These are phyloP conservation scores for Endotricha flammealis DNA, from an alignment of 2,888 invertebrate genomes.

Conservation along the genomic window DNA sequence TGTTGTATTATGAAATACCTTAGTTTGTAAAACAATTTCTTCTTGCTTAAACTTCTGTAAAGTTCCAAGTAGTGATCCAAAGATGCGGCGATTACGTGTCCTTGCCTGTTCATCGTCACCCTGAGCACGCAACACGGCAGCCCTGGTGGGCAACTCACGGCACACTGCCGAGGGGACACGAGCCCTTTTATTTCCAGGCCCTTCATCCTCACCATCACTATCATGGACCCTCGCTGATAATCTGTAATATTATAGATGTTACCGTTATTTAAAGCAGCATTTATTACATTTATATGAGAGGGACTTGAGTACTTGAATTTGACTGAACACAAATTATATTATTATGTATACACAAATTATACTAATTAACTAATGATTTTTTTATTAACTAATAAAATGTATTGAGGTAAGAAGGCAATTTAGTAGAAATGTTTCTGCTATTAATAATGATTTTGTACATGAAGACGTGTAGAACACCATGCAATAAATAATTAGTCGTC, in stretches of 20 bases:
- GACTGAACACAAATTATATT: too few species aligned
- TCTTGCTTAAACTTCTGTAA: conserved; percentile 97
- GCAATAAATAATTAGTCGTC: too few species aligned
- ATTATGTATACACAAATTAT: too few species aligned
- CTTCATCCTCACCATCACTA: conserved; percentile 72
- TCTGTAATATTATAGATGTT: conserved; percentile 27
- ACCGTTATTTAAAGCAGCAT: not conserved
- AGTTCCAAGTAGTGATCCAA: conserved; percentile 96
- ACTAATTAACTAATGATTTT: too few species aligned
- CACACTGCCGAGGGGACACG: conserved; percentile 85
- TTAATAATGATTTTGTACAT: too few species aligned
- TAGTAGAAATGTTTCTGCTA: too few species aligned
- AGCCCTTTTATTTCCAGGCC: conserved; percentile 46
- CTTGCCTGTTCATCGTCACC: conserved; percentile 88
- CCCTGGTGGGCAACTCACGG: conserved; percentile 87
- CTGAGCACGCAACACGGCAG: conserved; percentile 82
- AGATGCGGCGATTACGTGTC: conserved; percentile 94
- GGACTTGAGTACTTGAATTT: too few species aligned
- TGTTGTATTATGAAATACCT: too few species aligned
- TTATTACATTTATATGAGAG: too few species aligned
- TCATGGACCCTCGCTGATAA: conserved; percentile 63
- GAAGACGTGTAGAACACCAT: too few species aligned
- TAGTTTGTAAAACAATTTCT: conserved; percentile 92
- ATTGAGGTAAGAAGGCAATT: too few species aligned
- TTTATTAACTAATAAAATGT: too few species aligned